These are phyloP conservation scores for Columbina picui DNA, from an alignment of 2,113 vertebrate genomes.

Conservation along the genomic window DNA sequence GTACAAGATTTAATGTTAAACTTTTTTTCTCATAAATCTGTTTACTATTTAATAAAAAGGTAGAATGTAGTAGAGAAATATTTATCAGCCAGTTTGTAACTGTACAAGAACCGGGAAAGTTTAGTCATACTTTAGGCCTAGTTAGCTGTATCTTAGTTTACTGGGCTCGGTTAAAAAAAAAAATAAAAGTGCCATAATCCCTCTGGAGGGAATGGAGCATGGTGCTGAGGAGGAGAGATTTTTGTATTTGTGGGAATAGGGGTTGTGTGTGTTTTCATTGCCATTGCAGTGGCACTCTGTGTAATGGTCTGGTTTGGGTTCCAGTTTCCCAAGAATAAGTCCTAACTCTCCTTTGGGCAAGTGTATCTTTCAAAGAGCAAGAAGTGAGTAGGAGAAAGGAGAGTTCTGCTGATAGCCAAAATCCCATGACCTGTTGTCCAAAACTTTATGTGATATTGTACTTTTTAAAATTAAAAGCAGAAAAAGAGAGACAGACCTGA, in stretches of 20 bases:
- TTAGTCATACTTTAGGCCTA: background rate
- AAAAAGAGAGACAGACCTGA: background rate
- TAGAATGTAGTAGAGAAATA: background rate
- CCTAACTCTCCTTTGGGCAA: background rate
- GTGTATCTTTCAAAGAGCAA: background rate
- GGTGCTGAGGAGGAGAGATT: background rate
- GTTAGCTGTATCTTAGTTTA: background rate
- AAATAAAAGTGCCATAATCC: background rate
- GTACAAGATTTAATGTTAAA: background rate
- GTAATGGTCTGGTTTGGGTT: background rate
- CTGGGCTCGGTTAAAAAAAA: background rate
- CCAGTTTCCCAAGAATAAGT: background rate
- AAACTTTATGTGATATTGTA: background rate
- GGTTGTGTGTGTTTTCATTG: background rate
- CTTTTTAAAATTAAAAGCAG: background rate
- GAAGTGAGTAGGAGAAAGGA: background rate
- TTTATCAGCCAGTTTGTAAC: background rate
- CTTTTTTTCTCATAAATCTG: background rate
- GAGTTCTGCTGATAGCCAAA: background rate
- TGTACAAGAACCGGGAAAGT: background rate
- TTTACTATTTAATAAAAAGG: background rate
- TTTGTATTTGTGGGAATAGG: background rate
- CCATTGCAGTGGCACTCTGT: background rate
- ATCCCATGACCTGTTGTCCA: background rate
- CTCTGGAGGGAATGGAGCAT: background rate